Evolutionary conservation across 2,797 vertebrate genomes (phyloP), one percentile per base, ranked within the genome.

Genomic region (Sebastes taczanowskii): DNA sequence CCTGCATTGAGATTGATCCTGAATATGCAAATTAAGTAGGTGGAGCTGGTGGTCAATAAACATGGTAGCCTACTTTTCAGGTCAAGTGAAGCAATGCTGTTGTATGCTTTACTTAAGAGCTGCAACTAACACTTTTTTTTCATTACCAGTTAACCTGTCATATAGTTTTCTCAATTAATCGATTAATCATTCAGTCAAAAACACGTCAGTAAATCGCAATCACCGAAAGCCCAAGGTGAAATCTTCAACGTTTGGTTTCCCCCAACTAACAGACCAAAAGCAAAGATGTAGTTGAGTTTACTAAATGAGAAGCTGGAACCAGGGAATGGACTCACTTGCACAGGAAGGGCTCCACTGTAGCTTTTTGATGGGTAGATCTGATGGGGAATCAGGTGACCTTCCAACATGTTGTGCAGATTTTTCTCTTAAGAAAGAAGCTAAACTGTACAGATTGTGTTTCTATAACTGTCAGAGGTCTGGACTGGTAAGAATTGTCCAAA

Each of bases 361-460:
- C 46, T 20, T 42, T 0, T 42, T 16, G 38, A 42, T 42, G 38
- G 38, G 14, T 0, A 42, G 14, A 42, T 0, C 38, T 16, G 38
- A 42, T 42, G 38, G 0, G 38, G 0, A 20, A 49, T 49, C 46
- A 20, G 18, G 46, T 49, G 46, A 8, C 18, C 46, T 0, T 49
- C 46, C 46, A 49, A 49, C 0, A 46, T 14, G 5, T 2, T 38
- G 35, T 1, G 35, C 35, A 11, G 35, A 13, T 38, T 49, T 49
- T 49, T 42, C 13, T 42, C 46, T 49, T 49, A 18, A 49, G 46
- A 49, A 18, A 18, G 18, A 49, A 49, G 46, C 7, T 20, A 0
- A 20, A 42, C 38, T 6, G 38, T 42, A 42, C 14, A 42, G 14
- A 42, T 42, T 42, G 46, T 0, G 18, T 49, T 8, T 49, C 0